A percentile compares a stretch with the other conserved stretches of the same genome.
Evolutionary conservation across 1,140 invertebrate species (phyloP).

Genomic region (Cataglyphis hispanica): DNA sequence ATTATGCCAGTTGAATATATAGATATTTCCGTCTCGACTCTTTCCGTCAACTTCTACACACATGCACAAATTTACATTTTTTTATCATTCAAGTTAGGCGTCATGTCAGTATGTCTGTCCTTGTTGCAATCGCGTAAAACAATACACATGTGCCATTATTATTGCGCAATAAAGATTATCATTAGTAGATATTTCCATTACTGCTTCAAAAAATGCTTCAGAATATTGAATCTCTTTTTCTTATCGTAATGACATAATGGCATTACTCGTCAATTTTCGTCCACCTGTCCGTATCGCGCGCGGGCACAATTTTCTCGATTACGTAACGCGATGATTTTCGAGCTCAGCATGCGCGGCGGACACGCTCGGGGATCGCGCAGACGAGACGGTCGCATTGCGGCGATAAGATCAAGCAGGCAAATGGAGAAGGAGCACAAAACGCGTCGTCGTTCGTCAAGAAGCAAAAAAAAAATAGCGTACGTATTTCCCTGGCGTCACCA

Average conservation of each 20-base stretch:
- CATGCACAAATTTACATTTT: too few relatives aligned
- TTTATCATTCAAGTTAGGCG: too few relatives aligned
- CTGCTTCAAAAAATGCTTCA: too few relatives aligned
- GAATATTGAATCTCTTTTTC: background rate
- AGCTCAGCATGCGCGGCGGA: constrained; percentile 47
- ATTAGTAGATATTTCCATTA: too few relatives aligned
- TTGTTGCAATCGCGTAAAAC: too few relatives aligned
- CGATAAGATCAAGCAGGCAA: constrained; percentile 25
- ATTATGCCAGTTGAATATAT: too few relatives aligned
- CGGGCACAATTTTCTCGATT: constrained; percentile 27
- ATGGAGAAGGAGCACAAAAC: background rate
- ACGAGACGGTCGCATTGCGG: background rate
- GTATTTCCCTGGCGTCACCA: constrained; percentile 4
- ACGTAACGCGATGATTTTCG: constrained; percentile 46
- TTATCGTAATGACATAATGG: background rate
- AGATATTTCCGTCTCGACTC: too few relatives aligned
- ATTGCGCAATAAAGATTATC: too few relatives aligned
- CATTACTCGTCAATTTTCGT: constrained; percentile 6
- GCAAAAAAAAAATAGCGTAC: background rate
- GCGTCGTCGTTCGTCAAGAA: constrained; percentile 1
- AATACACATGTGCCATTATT: too few relatives aligned
- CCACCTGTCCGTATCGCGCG: background rate
- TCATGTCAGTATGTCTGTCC: too few relatives aligned
- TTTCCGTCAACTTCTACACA: too few relatives aligned
- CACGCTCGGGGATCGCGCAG: constrained; percentile 13